These are phyloP conservation scores for Pelagia noctiluca DNA, from an alignment of 30 jellyfish, hydroid and myxozoan genomes.

Conservation along the genomic window DNA sequence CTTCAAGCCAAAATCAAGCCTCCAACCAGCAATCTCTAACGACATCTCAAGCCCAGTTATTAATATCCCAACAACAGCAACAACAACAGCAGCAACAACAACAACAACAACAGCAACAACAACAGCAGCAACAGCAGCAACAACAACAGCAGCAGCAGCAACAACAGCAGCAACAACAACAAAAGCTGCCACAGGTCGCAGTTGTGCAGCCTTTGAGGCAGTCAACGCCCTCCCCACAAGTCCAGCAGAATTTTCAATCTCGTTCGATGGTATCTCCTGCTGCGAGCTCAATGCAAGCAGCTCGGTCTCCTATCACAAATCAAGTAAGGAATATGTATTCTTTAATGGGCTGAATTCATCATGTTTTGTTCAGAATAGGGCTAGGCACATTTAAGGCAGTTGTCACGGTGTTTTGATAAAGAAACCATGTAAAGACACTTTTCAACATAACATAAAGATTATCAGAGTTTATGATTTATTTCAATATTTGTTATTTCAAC, in stretches of 20 bases:
- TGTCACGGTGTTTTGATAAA: too few relatives aligned
- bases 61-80: slow-evolving; percentile 18
- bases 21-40: slow-evolving; percentile 31
- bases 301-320: slow-evolving; percentile 63
- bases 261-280: slow-evolving; percentile 64
- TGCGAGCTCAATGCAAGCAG: slow-evolving; percentile 44
- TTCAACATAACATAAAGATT: too few relatives aligned
- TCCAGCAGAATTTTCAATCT: slow-evolving; percentile 35
- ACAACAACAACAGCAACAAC: neutral
- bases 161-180: neutral
- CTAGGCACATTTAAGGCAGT: too few relatives aligned
- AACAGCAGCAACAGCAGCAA: neutral
- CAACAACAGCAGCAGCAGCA: neutral
- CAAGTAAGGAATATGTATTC: too few relatives aligned
- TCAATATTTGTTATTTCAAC: too few relatives aligned
- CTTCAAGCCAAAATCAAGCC: slow-evolving; percentile 53
- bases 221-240: slow-evolving; percentile 73
- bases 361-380: too few relatives aligned
- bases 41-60: slow-evolving; percentile 34
- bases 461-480: too few relatives aligned
- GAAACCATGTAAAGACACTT: too few relatives aligned
- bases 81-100: neutral
- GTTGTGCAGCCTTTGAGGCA: slow-evolving; percentile 21
- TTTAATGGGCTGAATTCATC: too few relatives aligned
- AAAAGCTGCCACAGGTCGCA: neutral